Evolutionary conservation across 2,797 vertebrate genomes (phyloP).

Genomic region (Bradypus variegatus): DNA sequence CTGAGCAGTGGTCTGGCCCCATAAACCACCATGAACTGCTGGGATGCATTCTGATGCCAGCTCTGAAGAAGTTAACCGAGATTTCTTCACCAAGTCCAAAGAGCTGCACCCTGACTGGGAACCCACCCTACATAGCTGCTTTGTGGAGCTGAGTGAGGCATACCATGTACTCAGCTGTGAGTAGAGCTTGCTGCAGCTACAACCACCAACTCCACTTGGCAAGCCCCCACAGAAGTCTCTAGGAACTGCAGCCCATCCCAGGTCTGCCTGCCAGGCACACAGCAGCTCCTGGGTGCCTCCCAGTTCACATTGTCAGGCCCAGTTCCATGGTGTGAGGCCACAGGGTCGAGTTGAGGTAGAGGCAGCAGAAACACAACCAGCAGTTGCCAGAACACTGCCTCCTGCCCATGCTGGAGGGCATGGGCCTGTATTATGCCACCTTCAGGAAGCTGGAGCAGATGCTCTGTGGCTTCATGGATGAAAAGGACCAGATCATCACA

Average conservation of each 20-base stretch:
- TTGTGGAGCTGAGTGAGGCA: constrained; percentile 87
- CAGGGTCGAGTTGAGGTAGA: constrained; percentile 64
- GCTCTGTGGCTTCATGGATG: constrained; percentile 83
- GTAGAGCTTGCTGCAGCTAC: constrained; percentile 77
- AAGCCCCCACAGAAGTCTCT: background rate
- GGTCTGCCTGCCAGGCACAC: background rate
- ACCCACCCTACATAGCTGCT: constrained; percentile 84
- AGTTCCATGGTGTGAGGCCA: constrained; percentile 71
- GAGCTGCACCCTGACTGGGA: constrained; percentile 88
- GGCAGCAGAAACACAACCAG: constrained; percentile 71
- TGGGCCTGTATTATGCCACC: constrained; percentile 74
- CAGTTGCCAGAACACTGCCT: constrained; percentile 80
- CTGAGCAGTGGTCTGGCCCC: constrained; percentile 14
- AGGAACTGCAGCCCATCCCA: background rate
- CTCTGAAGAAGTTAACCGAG: constrained; percentile 83
- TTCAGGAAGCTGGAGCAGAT: constrained; percentile 85
- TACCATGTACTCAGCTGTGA: constrained; percentile 83
- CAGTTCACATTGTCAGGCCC: constrained; percentile 80
- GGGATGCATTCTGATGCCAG: constrained; percentile 80
- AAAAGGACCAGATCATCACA: constrained; percentile 81
- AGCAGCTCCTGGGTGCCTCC: constrained; percentile 60
- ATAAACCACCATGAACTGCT: constrained; percentile 83
- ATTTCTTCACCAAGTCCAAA: constrained; percentile 88
- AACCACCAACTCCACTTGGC: constrained; percentile 64
- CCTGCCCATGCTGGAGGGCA: constrained; percentile 76